Base-by-base conservation (phyloP, 2,113 vertebrate genomes). In the Anser cygnoides region DNA sequence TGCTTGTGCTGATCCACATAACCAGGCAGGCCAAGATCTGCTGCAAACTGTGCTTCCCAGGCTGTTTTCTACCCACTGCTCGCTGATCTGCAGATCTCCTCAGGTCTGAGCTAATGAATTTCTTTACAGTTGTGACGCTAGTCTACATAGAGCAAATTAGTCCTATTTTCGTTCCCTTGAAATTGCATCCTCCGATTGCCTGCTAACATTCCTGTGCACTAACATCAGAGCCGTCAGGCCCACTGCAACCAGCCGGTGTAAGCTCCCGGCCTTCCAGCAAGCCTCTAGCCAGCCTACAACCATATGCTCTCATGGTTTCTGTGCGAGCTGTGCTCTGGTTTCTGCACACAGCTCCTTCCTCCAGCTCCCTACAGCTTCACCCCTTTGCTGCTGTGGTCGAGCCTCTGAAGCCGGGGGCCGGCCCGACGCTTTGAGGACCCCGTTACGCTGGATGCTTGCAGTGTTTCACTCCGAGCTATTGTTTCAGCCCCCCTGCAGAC, bases 201-300 rank as follows among this genome's bases (percentile, higher is more conserved):
- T 3, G 31, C 76, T 31, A 31, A 21, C 43, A 50, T 50, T 8
- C 63, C 13, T 43, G 54, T 23, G 58, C 71, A 2, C 1, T 8
- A 11, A 5, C 4, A 9, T 7, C 44, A 4, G 21, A 7, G 81
- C 16, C 0, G 55, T 61, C 0, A 0, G 72, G 59, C 73, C 54
- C 7, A 0, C 71, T 15, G 21, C 52, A 1, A 2, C 72, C 31
- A 18, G 62, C 61, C 11, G 4, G 0, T 8, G 54, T 6, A 4
- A 80, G 84, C 68, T 55, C 41, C 71, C 0, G 19, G 50, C 90
- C 68, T 25, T 33, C 20, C 75, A 7, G 46, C 1, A 0, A 23
- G 75, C 61, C 26, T 2, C 57, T 26, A 52, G 57, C 54, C 73
- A 76, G 73, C 88, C 72, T 43, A 29, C 50, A 4, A 0, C 61